phyloP scores from a whole-genome alignment of 2,888 invertebrate genomes.

The Ecdyonurus torrentis region DNA sequence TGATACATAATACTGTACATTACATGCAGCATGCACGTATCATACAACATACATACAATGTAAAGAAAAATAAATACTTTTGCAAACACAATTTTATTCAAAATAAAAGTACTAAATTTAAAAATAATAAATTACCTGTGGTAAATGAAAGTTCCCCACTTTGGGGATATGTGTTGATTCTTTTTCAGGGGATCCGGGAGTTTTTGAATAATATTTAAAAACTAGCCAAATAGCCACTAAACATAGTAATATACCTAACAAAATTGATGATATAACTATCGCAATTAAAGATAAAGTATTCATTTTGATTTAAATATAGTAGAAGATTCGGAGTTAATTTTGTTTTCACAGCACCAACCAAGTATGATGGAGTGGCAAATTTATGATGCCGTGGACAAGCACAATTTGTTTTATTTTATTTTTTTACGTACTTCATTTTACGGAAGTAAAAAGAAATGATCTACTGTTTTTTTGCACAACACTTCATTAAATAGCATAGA shows the following conservation, averaged over 20 bases:
- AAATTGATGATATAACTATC: background rate
- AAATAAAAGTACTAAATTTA: no score
- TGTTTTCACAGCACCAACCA: no score
- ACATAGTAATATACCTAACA: background rate
- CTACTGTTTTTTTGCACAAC: no score
- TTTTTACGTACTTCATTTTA: no score
- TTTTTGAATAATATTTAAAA: background rate
- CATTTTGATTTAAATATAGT: no score
- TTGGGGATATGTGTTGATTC: background rate
- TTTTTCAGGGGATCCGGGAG: background rate
- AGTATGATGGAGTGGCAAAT: no score
- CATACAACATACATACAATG: background rate
- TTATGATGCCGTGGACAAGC: no score
- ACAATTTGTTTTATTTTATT: no score
- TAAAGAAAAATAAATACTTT: background rate
- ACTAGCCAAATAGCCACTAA: background rate
- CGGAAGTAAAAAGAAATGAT: no score
- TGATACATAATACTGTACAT: background rate
- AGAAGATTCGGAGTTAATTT: no score
- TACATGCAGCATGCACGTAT: background rate
- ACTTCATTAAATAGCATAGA: no score
- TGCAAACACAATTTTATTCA: no score
- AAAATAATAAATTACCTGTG: background rate
- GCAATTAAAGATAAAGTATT: background rate
- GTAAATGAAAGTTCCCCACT: background rate